These are phyloP conservation scores for Cotesia vestalis DNA, from an alignment of 1,140 invertebrate genomes.

Conservation along the genomic window DNA sequence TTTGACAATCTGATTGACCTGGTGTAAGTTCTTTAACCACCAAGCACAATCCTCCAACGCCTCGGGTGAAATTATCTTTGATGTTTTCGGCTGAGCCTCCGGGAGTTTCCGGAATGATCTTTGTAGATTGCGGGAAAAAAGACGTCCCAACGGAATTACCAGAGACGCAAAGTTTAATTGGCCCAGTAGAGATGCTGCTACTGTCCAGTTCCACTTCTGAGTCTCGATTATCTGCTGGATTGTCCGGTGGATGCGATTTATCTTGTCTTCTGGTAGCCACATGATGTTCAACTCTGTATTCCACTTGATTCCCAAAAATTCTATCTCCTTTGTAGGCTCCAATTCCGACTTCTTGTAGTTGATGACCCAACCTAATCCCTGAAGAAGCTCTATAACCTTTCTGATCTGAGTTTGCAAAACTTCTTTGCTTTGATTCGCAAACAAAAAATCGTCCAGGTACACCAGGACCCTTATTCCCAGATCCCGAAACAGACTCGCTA, in stretches of 20 bases:
- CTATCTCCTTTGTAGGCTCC: constrained; percentile 34
- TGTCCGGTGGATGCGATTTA: constrained; percentile 5
- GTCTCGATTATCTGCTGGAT: constrained; percentile 34
- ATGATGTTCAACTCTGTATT: constrained; percentile 35
- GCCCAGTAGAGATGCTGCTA: no score
- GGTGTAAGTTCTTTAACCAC: constrained; percentile 37
- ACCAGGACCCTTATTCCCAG: constrained; percentile 43
- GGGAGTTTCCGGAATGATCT: constrained; percentile 32
- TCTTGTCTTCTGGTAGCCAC: constrained; percentile 25
- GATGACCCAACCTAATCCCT: constrained; percentile 41
- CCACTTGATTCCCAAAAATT: constrained; percentile 43
- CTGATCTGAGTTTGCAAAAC: constrained; percentile 35
- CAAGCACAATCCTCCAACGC: constrained; percentile 39
- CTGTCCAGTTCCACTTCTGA: no score
- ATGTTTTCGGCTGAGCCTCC: constrained; percentile 31
- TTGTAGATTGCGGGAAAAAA: constrained; percentile 1
- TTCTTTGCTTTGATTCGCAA: constrained; percentile 46
- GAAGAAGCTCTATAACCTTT: constrained; percentile 45
- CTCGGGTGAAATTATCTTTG: constrained; percentile 17
- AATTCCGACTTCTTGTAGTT: constrained; percentile 41
- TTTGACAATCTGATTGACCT: constrained; percentile 39
- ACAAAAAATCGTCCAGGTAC: constrained; percentile 49
- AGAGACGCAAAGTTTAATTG: not conserved
- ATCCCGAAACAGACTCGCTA: constrained; percentile 45
- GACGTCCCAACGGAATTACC: not conserved